Percentiles rank a stretch among this genome's conserved stretches.
Evolutionary conservation across 2,888 invertebrate species (phyloP).

Genomic region (Phasia obesa): DNA sequence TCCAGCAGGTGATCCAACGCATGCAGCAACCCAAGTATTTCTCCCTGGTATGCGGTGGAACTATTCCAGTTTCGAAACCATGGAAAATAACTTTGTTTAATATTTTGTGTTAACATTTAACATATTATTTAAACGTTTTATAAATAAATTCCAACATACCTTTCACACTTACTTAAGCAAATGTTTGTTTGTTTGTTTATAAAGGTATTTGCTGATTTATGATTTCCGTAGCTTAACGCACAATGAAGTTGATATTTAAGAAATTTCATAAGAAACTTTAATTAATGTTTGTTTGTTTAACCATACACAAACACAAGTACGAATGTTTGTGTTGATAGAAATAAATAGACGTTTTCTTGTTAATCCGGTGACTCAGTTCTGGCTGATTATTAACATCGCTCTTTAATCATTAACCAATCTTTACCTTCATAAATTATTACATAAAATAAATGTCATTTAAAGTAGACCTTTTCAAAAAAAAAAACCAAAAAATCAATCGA

Average conservation of each 20-base stretch:
- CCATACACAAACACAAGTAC: not conserved
- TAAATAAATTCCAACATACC: not conserved
- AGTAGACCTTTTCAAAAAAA: constrained; percentile 42
- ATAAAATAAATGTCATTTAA: constrained; percentile 28
- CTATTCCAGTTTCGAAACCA: not conserved
- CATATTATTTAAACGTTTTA: constrained; percentile 14
- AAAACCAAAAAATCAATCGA: constrained; percentile 31
- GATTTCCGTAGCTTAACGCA: constrained; percentile 62
- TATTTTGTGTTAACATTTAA: constrained; percentile 14
- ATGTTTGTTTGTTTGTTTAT: not conserved
- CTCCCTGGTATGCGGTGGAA: no score
- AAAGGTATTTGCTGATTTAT: constrained; percentile 63
- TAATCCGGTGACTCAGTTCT: constrained; percentile 30
- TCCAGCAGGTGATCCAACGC: no score
- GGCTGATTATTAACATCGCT: constrained; percentile 3
- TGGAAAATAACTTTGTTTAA: constrained; percentile 2
- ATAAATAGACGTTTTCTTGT: not conserved
- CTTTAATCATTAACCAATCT: not conserved
- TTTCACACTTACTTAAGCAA: not conserved
- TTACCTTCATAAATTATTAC: constrained; percentile 39
- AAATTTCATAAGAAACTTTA: constrained; percentile 58
- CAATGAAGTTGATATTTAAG: constrained; percentile 46
- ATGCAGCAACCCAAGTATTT: no score
- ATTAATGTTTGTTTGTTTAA: constrained; percentile 29
- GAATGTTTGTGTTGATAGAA: not conserved